Percentiles rank a stretch among this genome's conserved stretches.
Evolutionary conservation across 2,113 vertebrate species (phyloP).

Genomic region (Xyrauchen texanus): DNA sequence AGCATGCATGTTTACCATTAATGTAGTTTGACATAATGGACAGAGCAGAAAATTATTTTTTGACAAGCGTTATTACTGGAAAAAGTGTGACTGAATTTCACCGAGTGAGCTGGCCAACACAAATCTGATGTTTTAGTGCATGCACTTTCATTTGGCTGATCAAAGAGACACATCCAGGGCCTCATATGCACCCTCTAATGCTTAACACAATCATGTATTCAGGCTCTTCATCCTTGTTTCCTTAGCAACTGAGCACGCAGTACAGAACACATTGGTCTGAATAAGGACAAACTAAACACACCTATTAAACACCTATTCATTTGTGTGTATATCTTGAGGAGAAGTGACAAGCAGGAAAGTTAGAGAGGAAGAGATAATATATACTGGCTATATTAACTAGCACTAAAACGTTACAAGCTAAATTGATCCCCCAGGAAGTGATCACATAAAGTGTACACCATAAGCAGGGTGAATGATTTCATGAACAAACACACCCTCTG

Average conservation of each 20-base stretch:
- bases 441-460: neutral
- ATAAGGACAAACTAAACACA: constrained; percentile 43
- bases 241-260: constrained; percentile 74
- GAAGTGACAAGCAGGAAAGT: neutral
- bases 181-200: neutral
- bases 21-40: neutral
- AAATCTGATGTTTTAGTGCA: neutral
- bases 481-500: neutral
- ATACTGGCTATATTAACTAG: neutral
- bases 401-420: neutral
- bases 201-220: constrained; percentile 56
- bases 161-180: neutral
- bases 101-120: neutral
- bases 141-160: neutral
- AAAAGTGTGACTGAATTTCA: constrained; percentile 5
- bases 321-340: constrained; percentile 1
- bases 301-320: neutral
- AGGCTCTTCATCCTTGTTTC: constrained; percentile 74
- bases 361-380: neutral
- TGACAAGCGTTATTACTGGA: neutral
- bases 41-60: neutral
- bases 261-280: constrained; percentile 65
- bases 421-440: neutral
- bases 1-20: neutral
- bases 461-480: too few relatives aligned